These are phyloP conservation scores for Forbesichthys papilliferus DNA, from an alignment of 2,113 vertebrate genomes.

Conservation along the genomic window DNA sequence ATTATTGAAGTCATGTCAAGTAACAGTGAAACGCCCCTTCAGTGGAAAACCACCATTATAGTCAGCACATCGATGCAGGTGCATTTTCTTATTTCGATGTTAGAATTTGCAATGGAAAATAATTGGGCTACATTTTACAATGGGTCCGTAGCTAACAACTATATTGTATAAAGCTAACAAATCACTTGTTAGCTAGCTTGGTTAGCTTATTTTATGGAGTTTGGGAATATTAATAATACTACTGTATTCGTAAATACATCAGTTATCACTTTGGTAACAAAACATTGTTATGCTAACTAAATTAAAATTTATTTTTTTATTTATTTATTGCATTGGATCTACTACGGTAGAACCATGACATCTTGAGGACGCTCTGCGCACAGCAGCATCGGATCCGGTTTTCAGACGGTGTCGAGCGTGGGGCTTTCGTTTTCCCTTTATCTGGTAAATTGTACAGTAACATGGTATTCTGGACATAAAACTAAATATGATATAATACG, in stretches of 20 bases:
- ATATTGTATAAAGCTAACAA: neutral
- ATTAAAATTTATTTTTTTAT: neutral
- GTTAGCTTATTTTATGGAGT: neutral
- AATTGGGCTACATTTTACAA: neutral
- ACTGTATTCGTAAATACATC: neutral
- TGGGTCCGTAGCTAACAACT: neutral
- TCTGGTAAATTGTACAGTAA: constrained; percentile 78
- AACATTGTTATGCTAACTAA: neutral
- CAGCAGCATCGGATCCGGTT: constrained; percentile 85
- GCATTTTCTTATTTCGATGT: neutral
- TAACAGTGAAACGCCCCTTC: constrained; percentile 8
- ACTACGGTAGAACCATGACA: constrained; percentile 79
- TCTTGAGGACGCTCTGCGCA: constrained; percentile 68
- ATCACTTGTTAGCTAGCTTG: neutral
- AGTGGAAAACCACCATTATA: constrained; percentile 87
- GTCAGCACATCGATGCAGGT: constrained; percentile 85
- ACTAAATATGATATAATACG: neutral
- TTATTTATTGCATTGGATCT: constrained; percentile 1
- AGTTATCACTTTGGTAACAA: neutral
- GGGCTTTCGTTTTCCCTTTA: constrained; percentile 85
- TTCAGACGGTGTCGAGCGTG: constrained; percentile 82
- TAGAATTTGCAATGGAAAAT: neutral
- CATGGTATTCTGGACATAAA: neutral
- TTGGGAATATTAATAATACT: neutral
- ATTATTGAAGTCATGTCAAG: constrained; percentile 25